A percentile compares a stretch with the other conserved stretches of the same genome.
phyloP scores from a whole-genome alignment of 2,113 vertebrate genomes.

The Lagopus muta region DNA sequence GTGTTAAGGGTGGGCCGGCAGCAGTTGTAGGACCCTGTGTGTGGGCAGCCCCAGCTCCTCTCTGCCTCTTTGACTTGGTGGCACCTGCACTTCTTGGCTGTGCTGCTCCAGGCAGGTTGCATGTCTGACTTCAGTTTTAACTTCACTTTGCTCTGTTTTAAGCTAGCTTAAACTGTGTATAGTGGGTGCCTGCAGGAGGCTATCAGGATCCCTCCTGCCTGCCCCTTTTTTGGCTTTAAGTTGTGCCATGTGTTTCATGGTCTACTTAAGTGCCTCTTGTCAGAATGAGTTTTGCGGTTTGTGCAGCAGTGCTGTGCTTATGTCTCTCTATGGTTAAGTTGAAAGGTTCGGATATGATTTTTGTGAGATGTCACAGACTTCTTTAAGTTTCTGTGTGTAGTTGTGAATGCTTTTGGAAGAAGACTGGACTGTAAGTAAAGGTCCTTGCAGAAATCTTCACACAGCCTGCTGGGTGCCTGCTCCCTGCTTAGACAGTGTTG shows the following conservation, averaged over 20 bases:
- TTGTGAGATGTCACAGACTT: not conserved
- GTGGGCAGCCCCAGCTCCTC: not conserved
- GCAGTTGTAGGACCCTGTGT: not conserved
- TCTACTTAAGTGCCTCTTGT: not conserved
- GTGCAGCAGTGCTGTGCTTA: not conserved
- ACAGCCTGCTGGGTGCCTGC: not conserved
- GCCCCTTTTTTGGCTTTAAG: not conserved
- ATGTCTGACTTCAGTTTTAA: not conserved
- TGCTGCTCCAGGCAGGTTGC: not conserved
- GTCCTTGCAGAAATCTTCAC: not conserved
- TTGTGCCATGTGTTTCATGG: not conserved
- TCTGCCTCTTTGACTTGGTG: not conserved
- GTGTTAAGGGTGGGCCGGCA: too few species aligned
- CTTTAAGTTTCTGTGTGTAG: not conserved
- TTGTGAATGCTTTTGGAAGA: not conserved
- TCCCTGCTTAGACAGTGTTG: not conserved
- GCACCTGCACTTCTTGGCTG: fast-evolving
- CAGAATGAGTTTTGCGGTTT: not conserved
- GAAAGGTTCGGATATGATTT: not conserved
- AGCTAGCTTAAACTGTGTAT: not conserved
- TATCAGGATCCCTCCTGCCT: not conserved
- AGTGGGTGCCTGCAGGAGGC: not conserved
- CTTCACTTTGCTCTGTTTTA: not conserved
- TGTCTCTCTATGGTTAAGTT: not conserved
- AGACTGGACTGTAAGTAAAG: not conserved